Evolutionary conservation across 2,888 invertebrate species (phyloP).

Genomic region (Alcis repandata): DNA sequence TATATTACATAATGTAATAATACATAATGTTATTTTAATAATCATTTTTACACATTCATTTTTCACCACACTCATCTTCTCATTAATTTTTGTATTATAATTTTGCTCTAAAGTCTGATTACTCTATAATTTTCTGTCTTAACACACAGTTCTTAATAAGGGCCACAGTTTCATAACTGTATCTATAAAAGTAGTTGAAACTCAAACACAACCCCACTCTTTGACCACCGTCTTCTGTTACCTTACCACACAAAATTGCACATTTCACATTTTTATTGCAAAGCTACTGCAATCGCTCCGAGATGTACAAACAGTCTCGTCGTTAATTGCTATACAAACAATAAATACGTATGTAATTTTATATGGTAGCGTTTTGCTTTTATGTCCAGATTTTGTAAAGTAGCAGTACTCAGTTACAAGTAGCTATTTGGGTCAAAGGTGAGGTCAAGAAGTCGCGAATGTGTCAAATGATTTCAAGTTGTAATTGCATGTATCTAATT

Average conservation of each 20-base stretch:
- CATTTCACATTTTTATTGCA: constrained; percentile 19
- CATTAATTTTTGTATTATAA: too few relatives aligned
- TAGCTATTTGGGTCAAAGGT: constrained; percentile 5
- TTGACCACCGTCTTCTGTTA: constrained; percentile 3
- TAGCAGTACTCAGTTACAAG: not conserved
- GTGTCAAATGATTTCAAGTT: constrained; percentile 8
- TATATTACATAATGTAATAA: too few relatives aligned
- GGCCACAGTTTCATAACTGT: not conserved
- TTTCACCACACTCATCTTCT: too few relatives aligned
- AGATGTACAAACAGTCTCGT: constrained; percentile 21
- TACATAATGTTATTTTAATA: too few relatives aligned
- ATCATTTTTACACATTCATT: too few relatives aligned
- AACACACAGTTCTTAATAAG: not conserved
- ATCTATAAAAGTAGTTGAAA: not conserved
- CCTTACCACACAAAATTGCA: constrained; percentile 21
- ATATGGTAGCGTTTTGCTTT: constrained; percentile 20
- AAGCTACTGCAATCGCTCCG: constrained; percentile 19
- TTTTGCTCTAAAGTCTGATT: too few relatives aligned
- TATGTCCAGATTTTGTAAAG: constrained; percentile 17
- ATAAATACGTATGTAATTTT: constrained; percentile 21
- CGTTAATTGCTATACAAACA: constrained; percentile 33
- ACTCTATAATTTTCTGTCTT: not conserved
- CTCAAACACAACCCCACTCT: not conserved
- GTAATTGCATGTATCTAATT: not conserved
- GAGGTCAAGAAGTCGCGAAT: constrained; percentile 9